Evolutionary conservation across 2,797 vertebrate species (phyloP).

Genomic region (Sebastes matsubarae): DNA sequence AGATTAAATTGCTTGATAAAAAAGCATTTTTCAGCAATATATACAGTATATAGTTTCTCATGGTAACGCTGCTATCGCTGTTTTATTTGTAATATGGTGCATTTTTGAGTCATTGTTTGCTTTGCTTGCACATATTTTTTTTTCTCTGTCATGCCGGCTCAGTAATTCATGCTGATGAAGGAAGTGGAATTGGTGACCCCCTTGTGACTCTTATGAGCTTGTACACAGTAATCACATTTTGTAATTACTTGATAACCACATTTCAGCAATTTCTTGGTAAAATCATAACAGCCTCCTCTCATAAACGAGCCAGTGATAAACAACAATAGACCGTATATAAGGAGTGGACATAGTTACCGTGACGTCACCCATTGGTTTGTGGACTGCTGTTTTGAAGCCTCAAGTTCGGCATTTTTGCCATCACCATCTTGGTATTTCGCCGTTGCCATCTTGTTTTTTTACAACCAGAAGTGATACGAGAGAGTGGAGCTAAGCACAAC

Average conservation of each 20-base stretch:
- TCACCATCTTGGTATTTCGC: no score
- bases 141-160: background rate
- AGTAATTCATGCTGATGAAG: background rate
- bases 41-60: background rate
- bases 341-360: no score
- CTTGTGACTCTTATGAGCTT: background rate
- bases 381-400: no score
- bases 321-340: background rate
- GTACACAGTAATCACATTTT: background rate
- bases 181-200: background rate
- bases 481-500: no score
- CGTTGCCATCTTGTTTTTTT: no score
- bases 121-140: background rate
- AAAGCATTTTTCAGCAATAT: background rate
- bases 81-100: background rate
- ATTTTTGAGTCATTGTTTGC: background rate
- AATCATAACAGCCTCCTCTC: background rate
- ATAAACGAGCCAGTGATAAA: background rate
- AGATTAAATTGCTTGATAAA: background rate
- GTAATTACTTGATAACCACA: background rate
- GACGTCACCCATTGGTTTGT: no score
- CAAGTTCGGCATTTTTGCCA: no score
- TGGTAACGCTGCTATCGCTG: background rate
- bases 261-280: background rate
- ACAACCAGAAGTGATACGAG: no score